Evolutionary conservation across 2,797 vertebrate species (phyloP).

Genomic region (Staurois parvus): DNA sequence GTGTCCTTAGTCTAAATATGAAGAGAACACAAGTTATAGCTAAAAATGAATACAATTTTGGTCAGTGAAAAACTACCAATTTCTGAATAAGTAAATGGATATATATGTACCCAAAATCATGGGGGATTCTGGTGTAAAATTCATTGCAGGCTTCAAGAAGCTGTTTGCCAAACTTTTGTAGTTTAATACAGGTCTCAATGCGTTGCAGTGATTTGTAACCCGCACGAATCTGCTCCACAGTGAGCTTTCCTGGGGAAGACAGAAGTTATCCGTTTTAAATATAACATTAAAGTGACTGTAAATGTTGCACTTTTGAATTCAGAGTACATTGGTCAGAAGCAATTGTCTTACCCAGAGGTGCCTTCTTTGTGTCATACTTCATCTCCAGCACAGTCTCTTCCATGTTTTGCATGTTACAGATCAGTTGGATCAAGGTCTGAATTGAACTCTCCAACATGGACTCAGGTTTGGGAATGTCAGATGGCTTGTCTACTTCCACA

Average conservation of each 20-base stretch:
- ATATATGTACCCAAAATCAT: constrained; percentile 86
- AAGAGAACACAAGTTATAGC: background rate
- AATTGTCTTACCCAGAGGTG: constrained; percentile 81
- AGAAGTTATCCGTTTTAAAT: background rate
- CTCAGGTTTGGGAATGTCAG: constrained; percentile 64
- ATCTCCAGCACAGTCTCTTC: constrained; percentile 92
- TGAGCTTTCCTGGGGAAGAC: constrained; percentile 85
- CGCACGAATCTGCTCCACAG: constrained; percentile 85
- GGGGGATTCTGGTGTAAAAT: constrained; percentile 93
- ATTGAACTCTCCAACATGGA: constrained; percentile 79
- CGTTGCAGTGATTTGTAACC: constrained; percentile 86
- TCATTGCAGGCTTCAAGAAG: constrained; percentile 90
- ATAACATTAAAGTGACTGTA: background rate
- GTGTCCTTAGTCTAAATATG: constrained; percentile 74
- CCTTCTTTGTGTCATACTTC: constrained; percentile 91
- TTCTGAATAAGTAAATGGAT: background rate
- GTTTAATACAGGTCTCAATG: constrained; percentile 86
- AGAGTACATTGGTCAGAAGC: too few species aligned
- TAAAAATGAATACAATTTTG: background rate
- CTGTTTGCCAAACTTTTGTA: constrained; percentile 71
- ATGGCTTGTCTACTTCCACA: constrained; percentile 30
- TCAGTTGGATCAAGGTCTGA: constrained; percentile 84
- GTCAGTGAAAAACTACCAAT: background rate
- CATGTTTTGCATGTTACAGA: constrained; percentile 90
- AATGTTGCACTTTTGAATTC: background rate